Conservation (phyloP, 2,888 invertebrate species). For the Perdita meconis region DNA sequence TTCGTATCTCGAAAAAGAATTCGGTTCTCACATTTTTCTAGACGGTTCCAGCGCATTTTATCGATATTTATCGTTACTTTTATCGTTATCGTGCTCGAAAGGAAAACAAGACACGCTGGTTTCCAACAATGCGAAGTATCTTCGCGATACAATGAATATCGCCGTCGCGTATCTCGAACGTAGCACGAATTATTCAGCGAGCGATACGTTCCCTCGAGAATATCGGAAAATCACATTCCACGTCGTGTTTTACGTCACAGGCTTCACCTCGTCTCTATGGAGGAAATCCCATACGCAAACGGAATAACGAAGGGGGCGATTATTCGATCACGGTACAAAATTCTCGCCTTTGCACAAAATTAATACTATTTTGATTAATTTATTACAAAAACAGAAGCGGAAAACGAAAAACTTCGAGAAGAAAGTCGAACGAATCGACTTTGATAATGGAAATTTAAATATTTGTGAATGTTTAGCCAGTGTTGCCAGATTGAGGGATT, state of each 20-base stretch:
- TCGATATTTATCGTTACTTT: background rate
- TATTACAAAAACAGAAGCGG: too few relatives aligned
- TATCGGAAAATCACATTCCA: slow-evolving; percentile 41
- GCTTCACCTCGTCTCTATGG: slow-evolving; percentile 20
- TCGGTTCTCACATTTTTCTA: background rate
- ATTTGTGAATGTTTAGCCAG: too few relatives aligned
- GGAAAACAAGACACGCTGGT: slow-evolving; percentile 17
- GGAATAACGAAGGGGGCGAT: slow-evolving; percentile 39
- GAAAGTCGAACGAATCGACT: too few relatives aligned
- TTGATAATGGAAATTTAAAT: too few relatives aligned
- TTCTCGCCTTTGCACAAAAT: too few relatives aligned
- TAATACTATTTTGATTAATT: too few relatives aligned
- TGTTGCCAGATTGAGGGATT: too few relatives aligned
- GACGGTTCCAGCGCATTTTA: background rate
- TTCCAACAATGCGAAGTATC: slow-evolving; percentile 11
- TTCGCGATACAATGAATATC: slow-evolving; percentile 23
- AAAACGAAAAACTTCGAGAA: too few relatives aligned
- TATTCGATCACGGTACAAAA: too few relatives aligned
- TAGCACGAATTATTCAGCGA: slow-evolving; percentile 43
- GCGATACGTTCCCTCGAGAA: slow-evolving; percentile 24
- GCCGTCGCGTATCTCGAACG: slow-evolving; percentile 33
- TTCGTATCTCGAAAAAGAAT: too few relatives aligned
- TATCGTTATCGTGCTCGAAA: slow-evolving; percentile 22
- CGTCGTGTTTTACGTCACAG: slow-evolving; percentile 31
- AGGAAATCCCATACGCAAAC: slow-evolving; percentile 31